Base-by-base conservation (phyloP, 2,113 vertebrate species). In the Trogon surrucura region DNA sequence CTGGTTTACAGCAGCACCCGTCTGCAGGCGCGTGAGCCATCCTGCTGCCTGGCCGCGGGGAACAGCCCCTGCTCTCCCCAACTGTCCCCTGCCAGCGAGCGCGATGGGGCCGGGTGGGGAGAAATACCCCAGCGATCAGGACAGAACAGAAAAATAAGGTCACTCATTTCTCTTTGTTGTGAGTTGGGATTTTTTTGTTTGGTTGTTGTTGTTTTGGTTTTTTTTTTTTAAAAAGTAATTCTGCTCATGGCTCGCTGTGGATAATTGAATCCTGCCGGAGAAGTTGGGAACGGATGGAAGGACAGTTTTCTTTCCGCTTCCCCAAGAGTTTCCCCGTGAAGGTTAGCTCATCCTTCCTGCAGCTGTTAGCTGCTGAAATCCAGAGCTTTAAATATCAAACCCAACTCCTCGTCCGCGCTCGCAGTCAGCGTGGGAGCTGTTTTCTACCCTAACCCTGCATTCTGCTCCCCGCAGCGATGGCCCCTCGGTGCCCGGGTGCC, bases 381-480 rank as follows among this genome's bases (percentile, higher is more conserved):
- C 54, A 0, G 3, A 13, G 44, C 67, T 72, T 21, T 53, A 9
- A 25, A 47, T 50, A 12, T 4, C 78, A 3, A 25, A 3, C 4
- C 11, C 78, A 25, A 3, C 4, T 13, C 78, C 50, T 41, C 41
- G 41, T 41, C 41, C 10, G 13, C 10, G 41, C 41, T 41, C 41
- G 41, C 41, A 41, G 41, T 41, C 16, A 18, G 34, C 51, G 29
- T 47, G 51, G 11, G 10, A 57, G 58, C 92, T 3, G n/a, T n/a
- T 41, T 41, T 41, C 11, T 41, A 5, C 41, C 41, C 41, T 41
- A 41, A 41, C 41, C 36, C 58, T 67, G 51, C 0, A 1, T 9
- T 44, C 21, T 2, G 27, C 34, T 20, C 14, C 11, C 36, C 21
- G 34, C 54, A 34, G 56, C 2, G 2, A 0, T 1, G 20, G 32